Conservation (phyloP, 2,113 vertebrate species). For the Thryonomys swinderianus region DNA sequence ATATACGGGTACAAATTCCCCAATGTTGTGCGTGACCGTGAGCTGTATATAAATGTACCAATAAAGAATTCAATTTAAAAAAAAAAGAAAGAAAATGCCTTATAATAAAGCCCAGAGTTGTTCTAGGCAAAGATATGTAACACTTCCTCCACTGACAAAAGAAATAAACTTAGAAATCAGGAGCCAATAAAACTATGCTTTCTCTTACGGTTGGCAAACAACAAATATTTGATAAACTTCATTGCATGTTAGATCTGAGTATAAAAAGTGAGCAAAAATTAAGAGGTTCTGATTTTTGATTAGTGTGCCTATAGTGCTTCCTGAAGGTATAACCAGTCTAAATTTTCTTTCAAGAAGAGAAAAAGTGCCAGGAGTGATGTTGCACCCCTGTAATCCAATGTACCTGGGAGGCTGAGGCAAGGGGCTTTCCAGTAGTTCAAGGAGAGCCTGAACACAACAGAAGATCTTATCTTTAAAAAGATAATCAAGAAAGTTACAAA, state of each 20-base stretch:
- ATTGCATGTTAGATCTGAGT: not conserved
- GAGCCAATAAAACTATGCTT: not conserved
- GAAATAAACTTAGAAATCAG: constrained; percentile 23
- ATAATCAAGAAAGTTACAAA: not conserved
- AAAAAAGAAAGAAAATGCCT: no score
- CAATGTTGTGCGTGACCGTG: no score
- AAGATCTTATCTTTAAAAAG: not conserved
- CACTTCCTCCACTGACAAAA: not conserved
- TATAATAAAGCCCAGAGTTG: not conserved
- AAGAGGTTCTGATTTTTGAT: not conserved
- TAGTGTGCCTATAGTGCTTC: not conserved
- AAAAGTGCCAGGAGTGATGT: not conserved
- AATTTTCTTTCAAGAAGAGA: constrained; percentile 45
- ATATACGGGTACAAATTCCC: no score
- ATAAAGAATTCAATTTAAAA: no score
- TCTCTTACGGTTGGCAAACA: not conserved
- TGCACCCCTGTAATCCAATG: not conserved
- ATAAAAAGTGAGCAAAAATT: constrained; percentile 37
- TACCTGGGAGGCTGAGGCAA: not conserved
- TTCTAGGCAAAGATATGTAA: not conserved
- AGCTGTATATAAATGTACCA: no score
- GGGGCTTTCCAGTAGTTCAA: not conserved
- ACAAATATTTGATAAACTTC: constrained; percentile 26
- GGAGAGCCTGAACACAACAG: not conserved
- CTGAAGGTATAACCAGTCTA: not conserved